phyloP scores from a whole-genome alignment of 2,888 invertebrate species.

The Pteria penguin region DNA sequence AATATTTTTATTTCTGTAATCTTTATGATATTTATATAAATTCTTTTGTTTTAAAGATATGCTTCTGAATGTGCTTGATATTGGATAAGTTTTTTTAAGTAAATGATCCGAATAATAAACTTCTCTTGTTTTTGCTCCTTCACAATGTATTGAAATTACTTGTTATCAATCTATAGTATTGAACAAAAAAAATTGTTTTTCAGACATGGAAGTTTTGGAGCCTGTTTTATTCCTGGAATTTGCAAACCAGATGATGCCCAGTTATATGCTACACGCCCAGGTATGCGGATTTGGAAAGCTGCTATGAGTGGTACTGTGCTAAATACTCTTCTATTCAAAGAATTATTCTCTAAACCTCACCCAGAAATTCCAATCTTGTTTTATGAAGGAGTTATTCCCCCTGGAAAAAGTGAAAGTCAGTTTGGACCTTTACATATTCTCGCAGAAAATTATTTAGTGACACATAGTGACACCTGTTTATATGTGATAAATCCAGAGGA shows the following conservation, averaged over 20 bases:
- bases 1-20: no score
- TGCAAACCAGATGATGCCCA: constrained; percentile 81
- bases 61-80: no score
- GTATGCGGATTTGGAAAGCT: constrained; percentile 91
- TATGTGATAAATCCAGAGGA: constrained; percentile 88
- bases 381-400: constrained; percentile 48
- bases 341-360: constrained; percentile 62
- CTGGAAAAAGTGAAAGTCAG: constrained; percentile 76
- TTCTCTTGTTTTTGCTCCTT: no score
- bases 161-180: background rate
- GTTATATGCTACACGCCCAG: constrained; percentile 90
- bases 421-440: constrained; percentile 86
- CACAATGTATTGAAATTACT: no score
- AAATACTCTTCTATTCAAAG: constrained; percentile 92
- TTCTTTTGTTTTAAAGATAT: no score
- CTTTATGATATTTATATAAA: no score
- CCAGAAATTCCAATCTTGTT: constrained; percentile 67
- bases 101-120: no score
- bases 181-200: constrained; percentile 17
- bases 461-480: constrained; percentile 86
- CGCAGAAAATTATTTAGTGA: constrained; percentile 87
- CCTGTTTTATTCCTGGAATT: constrained; percentile 83
- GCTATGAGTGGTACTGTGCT: constrained; percentile 88
- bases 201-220: constrained; percentile 85
- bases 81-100: no score